These are phyloP conservation scores for Hemichromis elongatus DNA, from an alignment of 2,113 vertebrate genomes.

Conservation along the genomic window DNA sequence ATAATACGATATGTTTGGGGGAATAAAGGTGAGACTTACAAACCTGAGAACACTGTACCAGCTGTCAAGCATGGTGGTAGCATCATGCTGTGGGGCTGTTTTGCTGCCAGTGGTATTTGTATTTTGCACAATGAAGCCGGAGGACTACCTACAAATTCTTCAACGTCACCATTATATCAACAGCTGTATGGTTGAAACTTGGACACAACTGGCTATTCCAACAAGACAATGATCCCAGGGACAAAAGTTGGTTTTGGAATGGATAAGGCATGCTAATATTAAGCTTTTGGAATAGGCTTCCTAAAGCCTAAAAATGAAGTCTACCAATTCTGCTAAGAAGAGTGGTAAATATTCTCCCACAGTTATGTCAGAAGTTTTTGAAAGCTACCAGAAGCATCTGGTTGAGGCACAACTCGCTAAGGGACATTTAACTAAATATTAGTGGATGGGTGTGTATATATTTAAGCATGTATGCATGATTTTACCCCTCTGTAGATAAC, in stretches of 20 bases:
- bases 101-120: neutral
- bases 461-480: neutral
- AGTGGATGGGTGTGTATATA: neutral
- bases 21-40: neutral
- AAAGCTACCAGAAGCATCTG: neutral
- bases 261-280: neutral
- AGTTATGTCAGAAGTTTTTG: neutral
- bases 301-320: neutral
- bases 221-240: neutral
- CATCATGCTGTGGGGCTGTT: neutral
- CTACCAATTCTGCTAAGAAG: neutral
- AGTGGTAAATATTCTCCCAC: too few relatives aligned
- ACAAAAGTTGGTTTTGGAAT: neutral
- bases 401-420: neutral
- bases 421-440: neutral
- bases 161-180: neutral
- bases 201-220: neutral
- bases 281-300: neutral
- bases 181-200: neutral
- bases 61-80: neutral
- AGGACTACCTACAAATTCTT: neutral
- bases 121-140: neutral
- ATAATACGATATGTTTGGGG: neutral
- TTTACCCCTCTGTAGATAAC: neutral
- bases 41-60: neutral